phyloP scores from a whole-genome alignment of 2,113 vertebrate species.

The Lota lota region DNA sequence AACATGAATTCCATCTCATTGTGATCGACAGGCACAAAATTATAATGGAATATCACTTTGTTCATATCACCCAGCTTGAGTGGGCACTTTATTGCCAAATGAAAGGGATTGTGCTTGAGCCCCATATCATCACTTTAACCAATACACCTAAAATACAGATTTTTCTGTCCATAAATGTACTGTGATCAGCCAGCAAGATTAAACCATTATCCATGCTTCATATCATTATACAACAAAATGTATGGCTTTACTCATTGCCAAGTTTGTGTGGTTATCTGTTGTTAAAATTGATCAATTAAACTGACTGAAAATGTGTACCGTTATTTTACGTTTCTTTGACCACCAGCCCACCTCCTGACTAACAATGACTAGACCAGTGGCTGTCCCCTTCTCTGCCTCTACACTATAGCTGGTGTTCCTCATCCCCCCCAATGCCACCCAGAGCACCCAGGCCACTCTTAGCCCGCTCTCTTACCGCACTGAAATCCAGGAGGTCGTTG shows the following conservation, averaged over 20 bases:
- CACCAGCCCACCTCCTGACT: neutral
- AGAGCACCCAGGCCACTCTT: conserved; percentile 8
- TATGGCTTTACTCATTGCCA: neutral
- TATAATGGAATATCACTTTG: too few species aligned
- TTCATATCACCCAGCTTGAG: too few species aligned
- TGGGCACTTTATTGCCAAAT: too few species aligned
- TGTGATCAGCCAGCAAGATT: neutral
- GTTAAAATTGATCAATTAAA: neutral
- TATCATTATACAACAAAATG: neutral
- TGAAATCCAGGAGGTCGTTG: conserved; percentile 98
- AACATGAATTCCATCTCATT: too few species aligned
- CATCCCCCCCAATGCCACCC: conserved; percentile 50
- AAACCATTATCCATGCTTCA: neutral
- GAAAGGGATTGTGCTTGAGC: neutral
- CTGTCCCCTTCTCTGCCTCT: neutral
- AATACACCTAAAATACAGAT: neutral
- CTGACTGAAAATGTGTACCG: neutral
- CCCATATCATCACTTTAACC: neutral
- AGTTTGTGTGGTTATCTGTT: neutral
- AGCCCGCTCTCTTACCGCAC: conserved; percentile 87
- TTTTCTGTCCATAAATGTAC: neutral
- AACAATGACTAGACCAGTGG: neutral
- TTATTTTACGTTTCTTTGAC: neutral
- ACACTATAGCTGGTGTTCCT: conserved; percentile 1
- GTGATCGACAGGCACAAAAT: too few species aligned